Evolutionary conservation across 1,140 invertebrate genomes (phyloP), one percentile per base, ranked within the genome.

Genomic region (Heliconius hewitsoni): DNA sequence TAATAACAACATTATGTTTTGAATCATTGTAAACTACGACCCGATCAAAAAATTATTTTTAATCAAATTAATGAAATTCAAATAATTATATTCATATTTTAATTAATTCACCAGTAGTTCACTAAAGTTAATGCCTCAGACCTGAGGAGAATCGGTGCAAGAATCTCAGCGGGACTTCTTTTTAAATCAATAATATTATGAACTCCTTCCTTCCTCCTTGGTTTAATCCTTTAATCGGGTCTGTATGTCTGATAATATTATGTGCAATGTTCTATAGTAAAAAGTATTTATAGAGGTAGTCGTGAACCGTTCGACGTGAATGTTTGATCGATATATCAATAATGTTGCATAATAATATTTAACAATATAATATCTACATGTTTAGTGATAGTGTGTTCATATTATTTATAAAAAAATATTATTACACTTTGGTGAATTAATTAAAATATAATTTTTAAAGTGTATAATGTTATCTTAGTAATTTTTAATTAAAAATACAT

Each of bases 321-420:
- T 79, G 81, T 85, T 82, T 82, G 52, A 81, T 83, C 81, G 46
- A 85, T 82, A 78, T 9, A 0, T 23, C 8, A 23, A 66, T 13
- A 74, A 23, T 73, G 50, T 80, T 80, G 66, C 52, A 70, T 76
- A 73, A 76, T 50, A 42, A 42, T 79, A 55, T 71, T n/a, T 79
- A 71, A 23, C 46, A 46, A 60, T 42, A 60, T 42, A 42, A 42
- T 3, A 42, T 42, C 42, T 42, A 39, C 8, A 39, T 34, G 3
- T 55, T 42, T 42, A 39, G 8, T 71, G 46, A 71, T 46, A 23
- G n/a, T 71, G 60, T 71, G 8, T 52, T 19, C 5, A 19, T 52
- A 50, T 74, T 42, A 23, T 16, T 66, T 30, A 57, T 57, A 4
- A 23, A 60, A 13, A 66, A 66, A 27, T 30, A 30, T 0, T 13